These are phyloP conservation scores for Adineta ricciae DNA, from an alignment of 2,888 invertebrate genomes.

Conservation along the genomic window DNA sequence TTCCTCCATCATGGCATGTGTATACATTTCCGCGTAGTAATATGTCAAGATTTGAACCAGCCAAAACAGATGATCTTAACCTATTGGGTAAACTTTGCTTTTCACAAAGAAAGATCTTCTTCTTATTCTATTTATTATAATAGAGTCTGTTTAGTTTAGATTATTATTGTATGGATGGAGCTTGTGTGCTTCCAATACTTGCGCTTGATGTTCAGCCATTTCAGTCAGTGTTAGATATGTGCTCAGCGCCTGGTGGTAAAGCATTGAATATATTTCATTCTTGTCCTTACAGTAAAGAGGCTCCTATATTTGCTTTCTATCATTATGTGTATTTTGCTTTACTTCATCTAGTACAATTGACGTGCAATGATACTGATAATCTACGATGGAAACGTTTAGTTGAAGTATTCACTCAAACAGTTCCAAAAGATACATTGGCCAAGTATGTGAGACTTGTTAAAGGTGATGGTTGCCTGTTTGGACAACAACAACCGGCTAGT, in stretches of 20 bases:
- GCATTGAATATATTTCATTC: constrained; percentile 74
- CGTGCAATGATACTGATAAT: not conserved
- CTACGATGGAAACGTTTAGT: not conserved
- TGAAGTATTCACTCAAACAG: not conserved
- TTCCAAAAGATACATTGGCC: not conserved
- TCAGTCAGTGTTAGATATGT: constrained; percentile 76
- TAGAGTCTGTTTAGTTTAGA: constrained; percentile 40
- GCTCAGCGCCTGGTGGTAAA: constrained; percentile 92
- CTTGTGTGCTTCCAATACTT: constrained; percentile 74
- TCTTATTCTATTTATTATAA: not conserved
- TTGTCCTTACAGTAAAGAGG: not conserved
- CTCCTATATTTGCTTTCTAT: too few species aligned
- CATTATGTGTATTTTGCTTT: not conserved
- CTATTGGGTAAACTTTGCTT: constrained; percentile 36
- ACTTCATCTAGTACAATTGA: not conserved
- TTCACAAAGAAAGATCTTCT: too few species aligned
- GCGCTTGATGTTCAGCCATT: constrained; percentile 69
- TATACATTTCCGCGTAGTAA: constrained; percentile 67
- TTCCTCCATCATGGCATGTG: constrained; percentile 64
- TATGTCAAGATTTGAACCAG: constrained; percentile 62
- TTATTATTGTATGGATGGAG: constrained; percentile 67
- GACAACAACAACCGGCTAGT: not conserved
- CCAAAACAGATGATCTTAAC: constrained; percentile 46
- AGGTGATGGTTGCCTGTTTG: not conserved
- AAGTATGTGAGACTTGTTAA: not conserved